Evolutionary conservation across 2,888 invertebrate genomes (phyloP), one percentile per base, ranked within the genome.

Genomic region (Cephus sareptanus): DNA sequence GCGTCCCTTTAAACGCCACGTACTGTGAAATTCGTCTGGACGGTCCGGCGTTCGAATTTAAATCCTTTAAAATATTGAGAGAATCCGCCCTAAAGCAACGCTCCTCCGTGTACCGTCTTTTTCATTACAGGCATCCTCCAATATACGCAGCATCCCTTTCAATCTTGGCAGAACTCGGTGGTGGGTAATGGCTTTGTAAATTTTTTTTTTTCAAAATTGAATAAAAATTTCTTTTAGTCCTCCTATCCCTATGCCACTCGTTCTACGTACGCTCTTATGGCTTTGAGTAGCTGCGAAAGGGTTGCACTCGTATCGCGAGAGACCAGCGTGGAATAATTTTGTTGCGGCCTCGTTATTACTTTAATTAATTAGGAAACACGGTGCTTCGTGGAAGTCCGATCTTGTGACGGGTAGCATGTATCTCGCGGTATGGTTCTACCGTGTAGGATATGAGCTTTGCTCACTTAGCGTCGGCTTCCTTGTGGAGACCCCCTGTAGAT

Each of bases 31-130:
- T 89, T 91, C 89, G 90, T 88, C 88, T 85, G 88, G 90, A 90
- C 89, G 86, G 86, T 89, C n/a, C 23, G 69, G 33, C 69, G 87
- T 87, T 84, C 89, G 89, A 90, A 91, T 91, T 90, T 90, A 90
- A 91, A 91, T 91, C 89, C 89, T 86, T 85, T 90, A 87, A 90
- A 91, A 91, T 90, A 91, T 91, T 90, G 87, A 90, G 84, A 34
- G 69, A 77, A 37, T 74, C 73, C 40, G 40, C 40, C 40, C 68
- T 68, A 74, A 74, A n/a, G 74, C 74, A 34, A 34, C n/a, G 34
- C n/a, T n/a, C 34, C 34, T 34, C 34, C 35, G 35, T 31, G 34
- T 23, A 34, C n/a, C 74, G 74, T 74, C 74, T n/a, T 15, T 34
- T 74, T 34, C 34, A 34, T 34, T n/a, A 74, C 33, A 13, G 34